Base-by-base conservation (phyloP, 2,797 vertebrate genomes). In the Rhyacichthys aspro region DNA sequence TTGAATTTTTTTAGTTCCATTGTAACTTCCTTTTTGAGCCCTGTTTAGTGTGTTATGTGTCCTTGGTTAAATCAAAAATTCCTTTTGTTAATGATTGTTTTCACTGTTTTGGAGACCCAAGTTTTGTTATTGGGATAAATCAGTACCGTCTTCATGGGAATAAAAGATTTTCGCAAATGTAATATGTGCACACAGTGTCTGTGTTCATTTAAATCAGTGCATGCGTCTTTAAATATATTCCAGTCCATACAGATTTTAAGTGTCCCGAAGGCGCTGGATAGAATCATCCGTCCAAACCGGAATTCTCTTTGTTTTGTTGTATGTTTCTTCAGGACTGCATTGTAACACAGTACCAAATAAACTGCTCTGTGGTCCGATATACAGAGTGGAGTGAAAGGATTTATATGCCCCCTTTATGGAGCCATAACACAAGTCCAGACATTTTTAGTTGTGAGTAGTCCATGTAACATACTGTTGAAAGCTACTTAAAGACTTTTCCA, bases 381-480 rank as follows among this genome's bases (percentile, higher is more conserved):
- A 3, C 38, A 28, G 2, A 52, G 39, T 15, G 23, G 11, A 7
- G 47, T 11, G 0, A 33, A 50, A 10, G 10, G 46, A 43, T 10
- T 50, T 42, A 33, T 37, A 53, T 11, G 39, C 38, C 8, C 43
- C 43, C 4, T 17, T 43, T 5, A 43, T 10, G 8, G 16, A 43
- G 15, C 43, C 43, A 17, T 17, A 17, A 33, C 18, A 50, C 15
- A 60, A 10, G 38, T 60, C 58, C 17, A 50, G 15, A 14, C 36
- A 32, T 28, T 60, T 50, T 0, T 1, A 9, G 11, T 10, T 11
- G 2, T n/a, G 6, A 0, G 45, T 60, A 23, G 23, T 19, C 17
- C 45, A 41, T 9, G 57, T 23, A 6, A 59, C 18, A 28, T 48
- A 49, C 23, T 60, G 38, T 7, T 50, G 34, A 38, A 53, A 52